phyloP scores from a whole-genome alignment of 2,113 vertebrate genomes.

The Cromileptes altivelis region DNA sequence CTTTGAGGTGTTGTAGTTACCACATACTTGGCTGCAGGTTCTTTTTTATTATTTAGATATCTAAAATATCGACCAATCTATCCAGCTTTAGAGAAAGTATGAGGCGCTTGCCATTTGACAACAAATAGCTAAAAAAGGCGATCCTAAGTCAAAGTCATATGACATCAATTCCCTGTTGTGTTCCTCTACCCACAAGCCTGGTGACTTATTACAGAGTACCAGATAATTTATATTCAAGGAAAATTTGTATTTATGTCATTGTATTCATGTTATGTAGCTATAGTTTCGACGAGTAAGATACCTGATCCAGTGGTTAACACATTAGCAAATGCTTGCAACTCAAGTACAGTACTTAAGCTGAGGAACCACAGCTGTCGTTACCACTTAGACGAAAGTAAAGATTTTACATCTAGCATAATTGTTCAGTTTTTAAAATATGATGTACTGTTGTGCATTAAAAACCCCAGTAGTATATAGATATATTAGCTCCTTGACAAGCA shows the following conservation, averaged over 20 bases:
- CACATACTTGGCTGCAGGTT: neutral
- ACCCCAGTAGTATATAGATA: neutral
- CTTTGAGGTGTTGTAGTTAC: conserved; percentile 9
- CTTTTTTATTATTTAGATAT: neutral
- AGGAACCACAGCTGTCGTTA: neutral
- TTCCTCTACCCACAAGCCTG: neutral
- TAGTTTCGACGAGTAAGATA: too few species aligned
- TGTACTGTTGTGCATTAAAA: neutral
- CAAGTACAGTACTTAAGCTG: neutral
- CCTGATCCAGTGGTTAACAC: neutral
- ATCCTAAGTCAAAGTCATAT: neutral
- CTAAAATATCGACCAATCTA: neutral
- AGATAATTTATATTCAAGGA: neutral
- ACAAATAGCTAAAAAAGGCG: neutral
- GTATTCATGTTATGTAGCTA: neutral
- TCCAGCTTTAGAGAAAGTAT: neutral
- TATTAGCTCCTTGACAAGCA: neutral
- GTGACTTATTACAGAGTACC: neutral
- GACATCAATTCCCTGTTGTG: neutral
- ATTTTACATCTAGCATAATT: neutral
- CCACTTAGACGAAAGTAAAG: neutral
- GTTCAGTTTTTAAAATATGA: neutral
- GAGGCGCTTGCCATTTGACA: neutral
- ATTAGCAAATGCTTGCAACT: neutral
- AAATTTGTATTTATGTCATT: neutral